phyloP scores from a whole-genome alignment of 2,113 vertebrate genomes.

The Pangasianodon gigas region DNA sequence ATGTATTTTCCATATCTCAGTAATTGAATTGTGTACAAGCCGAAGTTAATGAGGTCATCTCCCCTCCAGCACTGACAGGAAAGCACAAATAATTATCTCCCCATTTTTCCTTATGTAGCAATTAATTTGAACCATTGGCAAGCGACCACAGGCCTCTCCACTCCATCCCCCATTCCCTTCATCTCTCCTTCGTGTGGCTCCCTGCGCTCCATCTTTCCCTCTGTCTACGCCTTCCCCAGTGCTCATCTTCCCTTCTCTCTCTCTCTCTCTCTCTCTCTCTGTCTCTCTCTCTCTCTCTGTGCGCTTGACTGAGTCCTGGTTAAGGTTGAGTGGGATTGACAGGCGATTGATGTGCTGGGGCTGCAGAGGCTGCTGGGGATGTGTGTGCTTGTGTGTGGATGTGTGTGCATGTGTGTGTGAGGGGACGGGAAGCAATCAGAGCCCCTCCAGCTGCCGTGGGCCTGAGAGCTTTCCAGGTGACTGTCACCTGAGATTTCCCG shows the following conservation, averaged over 20 bases:
- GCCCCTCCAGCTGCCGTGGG: conserved; percentile 81
- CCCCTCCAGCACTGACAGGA: conserved; percentile 86
- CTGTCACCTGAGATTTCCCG: conserved; percentile 82
- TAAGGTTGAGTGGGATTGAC: conserved; percentile 83
- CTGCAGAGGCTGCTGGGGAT: conserved; percentile 62
- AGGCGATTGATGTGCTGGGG: conserved; percentile 77
- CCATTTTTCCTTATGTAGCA: conserved; percentile 93
- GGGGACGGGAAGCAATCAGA: conserved; percentile 77
- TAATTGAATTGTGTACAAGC: conserved; percentile 98
- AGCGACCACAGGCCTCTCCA: conserved; percentile 69
- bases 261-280: conserved; percentile 12
- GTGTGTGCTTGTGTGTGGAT: conserved; percentile 69
- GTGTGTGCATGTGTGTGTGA: conserved; percentile 54
- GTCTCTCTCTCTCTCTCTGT: conserved; percentile 24
- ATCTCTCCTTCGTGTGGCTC: conserved; percentile 31
- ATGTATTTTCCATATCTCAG: conserved; percentile 92
- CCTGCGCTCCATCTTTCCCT: conserved; percentile 47
- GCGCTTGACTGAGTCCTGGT: conserved; percentile 77
- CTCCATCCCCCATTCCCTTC: conserved; percentile 54
- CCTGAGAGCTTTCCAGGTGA: conserved; percentile 85
- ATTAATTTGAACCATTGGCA: conserved; percentile 91
- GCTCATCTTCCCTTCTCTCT: not conserved
- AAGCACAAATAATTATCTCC: conserved; percentile 95
- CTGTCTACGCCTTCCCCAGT: conserved; percentile 64
- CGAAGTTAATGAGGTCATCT: conserved; percentile 92